A percentile compares a stretch with the other conserved stretches of the same genome.
Evolutionary conservation across 1,140 invertebrate genomes (phyloP).

Genomic region (Microplitis mediator): DNA sequence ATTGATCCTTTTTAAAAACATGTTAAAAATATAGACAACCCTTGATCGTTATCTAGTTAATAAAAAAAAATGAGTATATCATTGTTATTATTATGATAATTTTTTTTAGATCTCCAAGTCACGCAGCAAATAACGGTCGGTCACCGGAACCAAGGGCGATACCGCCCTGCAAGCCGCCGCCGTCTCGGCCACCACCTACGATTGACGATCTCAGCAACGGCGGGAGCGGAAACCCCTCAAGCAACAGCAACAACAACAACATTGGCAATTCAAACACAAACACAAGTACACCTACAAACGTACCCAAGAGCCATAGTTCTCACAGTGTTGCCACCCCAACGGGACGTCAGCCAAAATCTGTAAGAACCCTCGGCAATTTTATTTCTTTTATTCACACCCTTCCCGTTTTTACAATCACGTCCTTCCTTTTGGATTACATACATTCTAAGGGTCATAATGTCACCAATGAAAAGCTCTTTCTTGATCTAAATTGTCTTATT

Average conservation of each 20-base stretch:
- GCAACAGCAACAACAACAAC: conserved; percentile 28
- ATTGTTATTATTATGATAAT: neutral
- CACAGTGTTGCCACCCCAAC: conserved; percentile 49
- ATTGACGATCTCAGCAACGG: conserved; percentile 42
- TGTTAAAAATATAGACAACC: neutral
- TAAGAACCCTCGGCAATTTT: conserved; percentile 27
- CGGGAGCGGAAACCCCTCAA: conserved; percentile 31
- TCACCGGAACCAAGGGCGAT: conserved; percentile 43
- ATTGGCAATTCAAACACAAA: conserved; percentile 33
- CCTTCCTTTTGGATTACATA: neutral
- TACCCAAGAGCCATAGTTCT: conserved; percentile 51
- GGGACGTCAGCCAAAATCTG: conserved; percentile 49
- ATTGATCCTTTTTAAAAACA: no score
- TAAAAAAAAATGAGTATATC: conserved; percentile 6
- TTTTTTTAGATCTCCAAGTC: conserved; percentile 49
- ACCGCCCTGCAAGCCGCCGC: conserved; percentile 53
- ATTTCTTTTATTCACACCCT: conserved; percentile 13
- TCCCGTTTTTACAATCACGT: neutral
- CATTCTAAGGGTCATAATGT: no score
- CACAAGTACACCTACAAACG: conserved; percentile 43
- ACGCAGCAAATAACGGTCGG: conserved; percentile 46
- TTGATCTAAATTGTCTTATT: neutral
- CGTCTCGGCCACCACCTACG: conserved; percentile 48
- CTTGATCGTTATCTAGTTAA: neutral
- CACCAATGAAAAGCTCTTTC: neutral